Evolutionary conservation across 2,113 vertebrate genomes (phyloP), one percentile per base, ranked within the genome.

Genomic region (Psittacula cyanocephala): DNA sequence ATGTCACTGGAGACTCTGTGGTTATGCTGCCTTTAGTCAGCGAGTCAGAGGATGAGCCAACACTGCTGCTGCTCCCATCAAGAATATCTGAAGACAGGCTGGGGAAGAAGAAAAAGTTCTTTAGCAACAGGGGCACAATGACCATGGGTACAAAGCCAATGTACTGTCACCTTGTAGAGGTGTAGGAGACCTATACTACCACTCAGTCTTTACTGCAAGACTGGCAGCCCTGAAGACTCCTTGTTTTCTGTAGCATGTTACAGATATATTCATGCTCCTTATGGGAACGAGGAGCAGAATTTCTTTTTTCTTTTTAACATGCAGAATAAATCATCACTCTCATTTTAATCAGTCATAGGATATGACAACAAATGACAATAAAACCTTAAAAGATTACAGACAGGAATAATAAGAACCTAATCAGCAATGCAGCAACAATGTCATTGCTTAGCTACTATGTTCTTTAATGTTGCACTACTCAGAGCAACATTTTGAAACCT

Each of bases 21-120:
- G 99, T 98, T 41, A 98, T 98, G 95, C 98, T 98, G 98, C 99
- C 99, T 97, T 99, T 99, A 92, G 98, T 98, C 46, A 99, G 98
- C 2, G 99, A 99, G 84, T 98, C 99, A 1, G 98, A 99, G 91
- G 99, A 99, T 41, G 99, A 99, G 95, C 98, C 96, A 43, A 98
- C 96, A 46, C 99, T 98, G 98, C 99, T 99, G 95, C 99, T 99
- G 62, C 98, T 99, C 94, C 99, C 99, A 10, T 99, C 99, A 44
- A 99, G 98, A 92, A 99, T 96, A 88, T 99, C 98, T 47, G 99
- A 98, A 79, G 98, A 98, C 93, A 99, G 96, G 97, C 99, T 99
- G 97, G 85, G 81, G 93, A 97, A 63, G 96, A 93, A 97, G 53
- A 64, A 91, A 83, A 95, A 65, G 91, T 82, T 67, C 35, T 86